phyloP scores from a whole-genome alignment of 2,888 invertebrate genomes.

The Electrophaes corylata region DNA sequence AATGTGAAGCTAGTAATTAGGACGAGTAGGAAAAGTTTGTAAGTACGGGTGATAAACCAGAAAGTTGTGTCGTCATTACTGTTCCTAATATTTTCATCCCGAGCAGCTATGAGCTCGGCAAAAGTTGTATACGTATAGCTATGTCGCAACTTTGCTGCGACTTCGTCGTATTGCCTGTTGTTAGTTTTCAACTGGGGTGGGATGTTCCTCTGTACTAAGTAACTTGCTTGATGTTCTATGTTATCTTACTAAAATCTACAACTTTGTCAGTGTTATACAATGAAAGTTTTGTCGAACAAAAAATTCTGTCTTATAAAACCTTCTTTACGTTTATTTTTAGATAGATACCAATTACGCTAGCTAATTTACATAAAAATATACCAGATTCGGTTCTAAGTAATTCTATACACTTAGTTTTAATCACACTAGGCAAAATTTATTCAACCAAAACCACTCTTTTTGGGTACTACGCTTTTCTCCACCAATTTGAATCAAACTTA shows the following conservation, averaged over 20 bases:
- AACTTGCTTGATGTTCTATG: constrained; percentile 39
- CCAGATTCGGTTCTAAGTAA: neutral
- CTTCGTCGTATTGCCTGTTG: constrained; percentile 53
- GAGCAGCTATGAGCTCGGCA: constrained; percentile 34
- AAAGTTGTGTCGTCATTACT: constrained; percentile 36
- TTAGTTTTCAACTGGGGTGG: constrained; percentile 53
- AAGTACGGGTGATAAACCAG: constrained; percentile 9
- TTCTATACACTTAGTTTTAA: constrained; percentile 5
- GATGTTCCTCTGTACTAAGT: constrained; percentile 27
- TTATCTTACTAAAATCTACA: constrained; percentile 25
- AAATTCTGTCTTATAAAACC: neutral
- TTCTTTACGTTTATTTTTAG: neutral
- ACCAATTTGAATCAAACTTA: constrained; percentile 28
- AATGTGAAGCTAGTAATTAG: constrained; percentile 17
- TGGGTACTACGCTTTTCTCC: constrained; percentile 13
- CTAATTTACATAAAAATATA: neutral
- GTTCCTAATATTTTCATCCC: constrained; percentile 51
- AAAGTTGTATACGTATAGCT: constrained; percentile 42
- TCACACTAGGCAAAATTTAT: constrained; percentile 17
- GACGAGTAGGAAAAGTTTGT: constrained; percentile 3
- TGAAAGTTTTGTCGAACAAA: constrained; percentile 1
- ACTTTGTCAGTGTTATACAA: constrained; percentile 16
- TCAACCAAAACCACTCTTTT: constrained; percentile 9
- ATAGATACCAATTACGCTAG: neutral
- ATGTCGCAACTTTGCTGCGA: constrained; percentile 45